Base-by-base conservation (phyloP, 1,140 invertebrate species). In the Ephestia elutella region DNA sequence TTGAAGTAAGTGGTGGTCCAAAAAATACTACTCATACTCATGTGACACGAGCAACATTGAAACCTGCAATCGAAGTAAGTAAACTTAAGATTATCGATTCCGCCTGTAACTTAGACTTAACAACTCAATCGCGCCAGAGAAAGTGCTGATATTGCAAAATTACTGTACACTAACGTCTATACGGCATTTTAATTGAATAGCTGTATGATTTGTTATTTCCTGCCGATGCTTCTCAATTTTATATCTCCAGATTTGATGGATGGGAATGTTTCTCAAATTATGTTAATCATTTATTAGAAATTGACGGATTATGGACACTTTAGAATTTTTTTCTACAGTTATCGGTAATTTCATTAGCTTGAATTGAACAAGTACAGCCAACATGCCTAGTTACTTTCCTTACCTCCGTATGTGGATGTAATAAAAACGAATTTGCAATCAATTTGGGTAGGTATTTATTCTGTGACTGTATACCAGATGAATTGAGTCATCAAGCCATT, bases 81-180 rank as follows among this genome's bases (percentile, higher is more conserved):
- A n/a, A n/a, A n/a, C n/a, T n/a, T n/a, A n/a, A n/a, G n/a, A n/a
- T n/a, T n/a, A n/a, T n/a, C 38, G 38, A 9, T 44, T 44, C 38
- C 0, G 15, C 7, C 7, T 44, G 2, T 15, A 15, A 44, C 13
- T 44, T 44, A 13, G 38, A 44, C 38, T 44, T 15, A 15, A n/a
- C 15, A 44, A 44, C 38, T 44, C 13, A 44, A 44, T 44, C 38
- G 15, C 5, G 15, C 3, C 13, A 7, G 38, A 44, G 38, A 44
- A 44, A 44, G 38, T 44, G 38, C 38, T 44, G 38, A 44, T 44
- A 44, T 44, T 15, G 38, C 38, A 44, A 44, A 44, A 44, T 17
- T 44, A 44, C 38, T 13, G 38, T 44, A 44, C n/a, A 15, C 13
- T 3, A 44, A 15, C 32, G 38, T 17, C 13, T 44, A 44, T 17